Percentiles rank a stretch among this genome's conserved stretches.
These are phyloP conservation scores for Meteorus sp. DNA, from an alignment of 1,140 invertebrate species.

Conservation along the genomic window DNA sequence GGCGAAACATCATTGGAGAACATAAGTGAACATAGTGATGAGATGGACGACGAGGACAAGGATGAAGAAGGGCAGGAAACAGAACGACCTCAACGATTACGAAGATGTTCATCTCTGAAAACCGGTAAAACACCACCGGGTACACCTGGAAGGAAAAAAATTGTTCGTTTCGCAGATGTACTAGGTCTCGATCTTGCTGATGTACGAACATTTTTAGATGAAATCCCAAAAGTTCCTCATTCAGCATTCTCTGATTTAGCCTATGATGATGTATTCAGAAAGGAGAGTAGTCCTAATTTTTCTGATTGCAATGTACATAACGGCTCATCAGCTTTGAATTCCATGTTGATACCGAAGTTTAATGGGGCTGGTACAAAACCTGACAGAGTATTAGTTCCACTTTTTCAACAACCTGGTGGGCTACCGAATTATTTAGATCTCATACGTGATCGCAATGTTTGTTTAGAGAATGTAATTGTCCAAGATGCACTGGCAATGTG, in stretches of 20 bases:
- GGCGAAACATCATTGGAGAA: conserved; percentile 38
- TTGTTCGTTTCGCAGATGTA: conserved; percentile 93
- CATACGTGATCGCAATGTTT: conserved; percentile 73
- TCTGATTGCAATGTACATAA: conserved; percentile 31
- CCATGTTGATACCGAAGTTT: conserved; percentile 9
- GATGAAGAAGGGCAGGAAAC: conserved; percentile 48
- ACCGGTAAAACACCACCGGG: conserved; percentile 89
- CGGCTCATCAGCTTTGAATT: not conserved
- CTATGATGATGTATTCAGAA: conserved; percentile 57
- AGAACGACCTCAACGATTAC: conserved; percentile 66
- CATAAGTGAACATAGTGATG: conserved; percentile 38
- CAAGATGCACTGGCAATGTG: conserved; percentile 71
- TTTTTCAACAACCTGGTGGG: conserved; percentile 83
- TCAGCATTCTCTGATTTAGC: conserved; percentile 78
- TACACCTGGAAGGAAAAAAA: conserved; percentile 87
- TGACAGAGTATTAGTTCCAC: conserved; percentile 66
- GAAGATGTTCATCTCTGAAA: conserved; percentile 84
- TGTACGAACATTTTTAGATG: conserved; percentile 86
- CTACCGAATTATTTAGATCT: conserved; percentile 76
- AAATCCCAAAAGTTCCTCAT: conserved; percentile 83
- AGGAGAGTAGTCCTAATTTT: conserved; percentile 43
- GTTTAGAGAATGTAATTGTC: conserved; percentile 81
- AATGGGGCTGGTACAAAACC: conserved; percentile 46
- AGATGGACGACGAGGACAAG: conserved; percentile 47
- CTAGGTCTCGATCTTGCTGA: conserved; percentile 90